Percentiles rank a stretch among this genome's conserved stretches.
phyloP scores from a whole-genome alignment of 1,140 invertebrate genomes.

The Eufriesea mexicana region DNA sequence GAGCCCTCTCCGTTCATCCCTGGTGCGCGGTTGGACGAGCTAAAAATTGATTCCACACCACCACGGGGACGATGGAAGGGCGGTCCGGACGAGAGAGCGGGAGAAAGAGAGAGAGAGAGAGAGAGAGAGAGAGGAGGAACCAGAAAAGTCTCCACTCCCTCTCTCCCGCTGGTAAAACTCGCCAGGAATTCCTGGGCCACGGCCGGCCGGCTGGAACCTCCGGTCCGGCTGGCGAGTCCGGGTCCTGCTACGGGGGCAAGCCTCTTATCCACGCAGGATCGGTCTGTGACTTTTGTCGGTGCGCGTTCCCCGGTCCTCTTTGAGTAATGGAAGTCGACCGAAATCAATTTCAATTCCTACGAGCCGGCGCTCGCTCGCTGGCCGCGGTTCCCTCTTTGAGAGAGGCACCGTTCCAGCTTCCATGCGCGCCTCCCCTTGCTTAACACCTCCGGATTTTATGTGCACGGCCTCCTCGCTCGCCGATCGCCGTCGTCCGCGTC shows the following conservation, averaged over 20 bases:
- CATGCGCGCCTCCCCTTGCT: conserved; percentile 50
- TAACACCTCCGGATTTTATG: conserved; percentile 63
- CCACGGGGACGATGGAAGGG: conserved; percentile 4
- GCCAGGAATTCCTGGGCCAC: conserved; percentile 73
- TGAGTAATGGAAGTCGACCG: conserved; percentile 77
- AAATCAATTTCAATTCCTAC: conserved; percentile 77
- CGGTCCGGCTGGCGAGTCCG: conserved; percentile 52
- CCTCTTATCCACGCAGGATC: conserved; percentile 74
- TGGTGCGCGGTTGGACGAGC: no score
- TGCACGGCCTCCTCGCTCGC: conserved; percentile 19
- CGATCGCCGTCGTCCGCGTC: not conserved
- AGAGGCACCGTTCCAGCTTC: conserved; percentile 25
- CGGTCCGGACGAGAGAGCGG: conserved; percentile 7
- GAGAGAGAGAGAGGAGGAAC: conserved; percentile 24
- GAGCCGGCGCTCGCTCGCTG: conserved; percentile 43
- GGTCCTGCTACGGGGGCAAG: conserved; percentile 50
- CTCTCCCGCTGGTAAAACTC: conserved; percentile 74
- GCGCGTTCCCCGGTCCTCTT: conserved; percentile 68
- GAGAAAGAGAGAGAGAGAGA: conserved; percentile 32
- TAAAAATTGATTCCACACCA: conserved; percentile 39
- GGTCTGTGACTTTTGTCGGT: conserved; percentile 75
- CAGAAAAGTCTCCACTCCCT: conserved; percentile 45
- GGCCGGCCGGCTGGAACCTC: conserved; percentile 57
- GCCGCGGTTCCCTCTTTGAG: conserved; percentile 54
- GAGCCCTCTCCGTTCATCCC: not conserved